phyloP scores from a whole-genome alignment of 2,888 invertebrate species.

The Rutpela maculata region DNA sequence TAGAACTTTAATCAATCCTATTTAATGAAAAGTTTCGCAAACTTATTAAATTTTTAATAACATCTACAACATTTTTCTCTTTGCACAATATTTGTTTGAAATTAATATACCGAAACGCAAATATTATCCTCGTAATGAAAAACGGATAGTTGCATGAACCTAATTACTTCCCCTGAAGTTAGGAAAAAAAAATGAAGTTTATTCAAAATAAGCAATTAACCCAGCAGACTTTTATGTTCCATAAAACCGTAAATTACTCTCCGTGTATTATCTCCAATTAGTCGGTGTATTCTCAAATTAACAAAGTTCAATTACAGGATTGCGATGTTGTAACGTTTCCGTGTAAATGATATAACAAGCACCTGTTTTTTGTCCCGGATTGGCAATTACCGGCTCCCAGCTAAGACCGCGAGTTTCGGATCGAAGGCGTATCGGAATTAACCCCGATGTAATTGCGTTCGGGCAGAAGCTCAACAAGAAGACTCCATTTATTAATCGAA shows the following conservation, averaged over 20 bases:
- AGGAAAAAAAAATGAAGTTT: background rate
- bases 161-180: background rate
- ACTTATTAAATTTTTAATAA: too few species aligned
- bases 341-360: constrained; percentile 41
- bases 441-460: constrained; percentile 28
- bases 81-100: too few species aligned
- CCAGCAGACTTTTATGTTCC: constrained; percentile 2
- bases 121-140: too few species aligned
- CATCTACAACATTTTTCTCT: too few species aligned
- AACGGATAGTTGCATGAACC: too few species aligned
- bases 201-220: constrained; percentile 20
- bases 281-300: constrained; percentile 9
- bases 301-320: constrained; percentile 22
- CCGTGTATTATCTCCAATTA: constrained; percentile 22
- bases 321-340: constrained; percentile 25
- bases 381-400: constrained; percentile 35
- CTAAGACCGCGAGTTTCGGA: constrained; percentile 20
- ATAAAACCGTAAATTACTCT: constrained; percentile 1
- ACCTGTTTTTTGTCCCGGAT: constrained; percentile 37
- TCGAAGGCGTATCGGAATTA: constrained; percentile 31
- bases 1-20: too few species aligned
- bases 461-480: constrained; percentile 12
- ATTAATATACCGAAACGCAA: too few species aligned
- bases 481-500: constrained; percentile 60
- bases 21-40: too few species aligned